phyloP scores from a whole-genome alignment of 2,888 invertebrate genomes.

The Morpho deidamia region DNA sequence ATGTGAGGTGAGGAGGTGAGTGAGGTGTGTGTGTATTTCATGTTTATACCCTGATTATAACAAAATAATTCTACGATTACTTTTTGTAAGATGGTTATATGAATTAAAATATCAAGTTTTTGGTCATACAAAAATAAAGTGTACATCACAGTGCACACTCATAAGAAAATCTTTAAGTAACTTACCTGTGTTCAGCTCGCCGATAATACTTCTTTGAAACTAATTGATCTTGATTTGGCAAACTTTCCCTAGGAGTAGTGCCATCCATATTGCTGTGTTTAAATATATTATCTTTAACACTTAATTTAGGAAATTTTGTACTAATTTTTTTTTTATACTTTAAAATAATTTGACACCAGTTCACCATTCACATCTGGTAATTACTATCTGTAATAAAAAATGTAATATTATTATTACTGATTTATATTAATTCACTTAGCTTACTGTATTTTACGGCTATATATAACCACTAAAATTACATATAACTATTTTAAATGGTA shows the following conservation, averaged over 20 bases:
- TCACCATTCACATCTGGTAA: constrained; percentile 10
- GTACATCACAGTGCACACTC: neutral
- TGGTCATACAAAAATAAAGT: neutral
- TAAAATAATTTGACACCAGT: neutral
- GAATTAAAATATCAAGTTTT: too few relatives aligned
- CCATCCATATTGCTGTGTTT: constrained; percentile 36
- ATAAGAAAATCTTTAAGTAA: neutral
- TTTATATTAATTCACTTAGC: too few relatives aligned
- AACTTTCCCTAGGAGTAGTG: constrained; percentile 42
- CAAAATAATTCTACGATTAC: too few relatives aligned
- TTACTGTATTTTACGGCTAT: too few relatives aligned
- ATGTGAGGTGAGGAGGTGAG: too few relatives aligned
- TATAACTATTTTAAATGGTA: too few relatives aligned
- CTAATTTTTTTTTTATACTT: constrained; percentile 1
- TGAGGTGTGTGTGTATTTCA: too few relatives aligned
- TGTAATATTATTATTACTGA: neutral
- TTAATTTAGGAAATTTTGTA: neutral
- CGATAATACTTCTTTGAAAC: constrained; percentile 61
- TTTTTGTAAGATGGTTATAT: too few relatives aligned
- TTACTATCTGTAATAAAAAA: constrained; percentile 1
- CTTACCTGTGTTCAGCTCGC: constrained; percentile 65
- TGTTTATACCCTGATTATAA: too few relatives aligned
- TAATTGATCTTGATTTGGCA: constrained; percentile 33
- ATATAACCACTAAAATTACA: too few relatives aligned
- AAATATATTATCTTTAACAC: constrained; percentile 1